Conservation (phyloP, 2,797 vertebrate genomes). For the Sebastes aleutianus region DNA sequence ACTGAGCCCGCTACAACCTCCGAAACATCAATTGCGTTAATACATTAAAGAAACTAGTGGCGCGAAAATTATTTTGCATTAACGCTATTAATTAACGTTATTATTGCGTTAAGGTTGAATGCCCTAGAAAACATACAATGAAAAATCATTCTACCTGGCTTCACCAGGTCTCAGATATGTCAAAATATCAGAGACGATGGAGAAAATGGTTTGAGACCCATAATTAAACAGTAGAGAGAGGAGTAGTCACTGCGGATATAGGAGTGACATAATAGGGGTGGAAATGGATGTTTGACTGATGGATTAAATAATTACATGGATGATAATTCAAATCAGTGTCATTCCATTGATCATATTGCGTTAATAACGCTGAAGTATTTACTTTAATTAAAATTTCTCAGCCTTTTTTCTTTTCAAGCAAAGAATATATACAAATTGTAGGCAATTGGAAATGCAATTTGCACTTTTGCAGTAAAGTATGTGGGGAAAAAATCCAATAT, state of each 20-base stretch:
- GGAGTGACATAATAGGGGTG: neutral
- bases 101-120: no score
- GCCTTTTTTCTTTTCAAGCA: neutral
- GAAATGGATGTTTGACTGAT: neutral
- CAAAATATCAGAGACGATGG: neutral
- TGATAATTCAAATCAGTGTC: neutral
- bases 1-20: neutral
- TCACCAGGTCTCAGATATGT: neutral
- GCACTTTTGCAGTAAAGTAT: neutral
- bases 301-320: neutral
- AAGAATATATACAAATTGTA: neutral
- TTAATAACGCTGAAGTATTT: neutral
- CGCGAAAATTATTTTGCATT: fast-evolving
- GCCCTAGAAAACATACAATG: neutral
- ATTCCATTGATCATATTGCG: neutral
- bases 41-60: fast-evolving
- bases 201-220: neutral
- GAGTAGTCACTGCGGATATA: neutral
- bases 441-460: neutral
- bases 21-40: no score
- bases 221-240: neutral
- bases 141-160: neutral
- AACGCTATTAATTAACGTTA: no score
- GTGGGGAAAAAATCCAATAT: neutral
- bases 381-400: neutral